These are phyloP conservation scores for Uromys caudimaculatus DNA, from an alignment of 2,797 vertebrate genomes.

Conservation along the genomic window DNA sequence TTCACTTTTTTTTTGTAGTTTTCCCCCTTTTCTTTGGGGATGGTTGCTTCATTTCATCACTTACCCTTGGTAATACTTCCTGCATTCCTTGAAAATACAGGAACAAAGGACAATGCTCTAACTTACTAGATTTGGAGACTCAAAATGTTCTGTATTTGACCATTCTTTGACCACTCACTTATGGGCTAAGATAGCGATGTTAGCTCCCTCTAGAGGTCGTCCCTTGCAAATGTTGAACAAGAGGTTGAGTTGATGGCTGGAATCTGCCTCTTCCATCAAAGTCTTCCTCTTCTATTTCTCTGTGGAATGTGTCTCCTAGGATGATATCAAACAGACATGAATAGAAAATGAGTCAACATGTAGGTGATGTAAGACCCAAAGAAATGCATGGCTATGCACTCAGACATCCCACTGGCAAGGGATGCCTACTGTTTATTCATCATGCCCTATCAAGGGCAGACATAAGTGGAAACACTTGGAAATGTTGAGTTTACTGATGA, in stretches of 20 bases:
- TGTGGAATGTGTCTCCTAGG: too few species aligned
- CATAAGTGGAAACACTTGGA: neutral
- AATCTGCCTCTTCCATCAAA: neutral
- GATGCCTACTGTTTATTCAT: neutral
- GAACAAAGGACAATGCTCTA: neutral
- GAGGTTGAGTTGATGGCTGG: fast-evolving
- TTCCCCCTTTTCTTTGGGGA: neutral
- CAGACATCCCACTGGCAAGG: neutral
- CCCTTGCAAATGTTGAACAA: slow-evolving; percentile 42
- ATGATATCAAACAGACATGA: neutral
- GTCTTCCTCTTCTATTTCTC: neutral
- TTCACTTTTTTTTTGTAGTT: neutral
- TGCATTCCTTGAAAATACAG: neutral
- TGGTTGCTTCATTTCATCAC: neutral
- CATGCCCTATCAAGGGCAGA: neutral
- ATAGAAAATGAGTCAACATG: neutral
- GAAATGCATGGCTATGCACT: neutral
- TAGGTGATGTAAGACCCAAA: neutral
- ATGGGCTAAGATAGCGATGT: slow-evolving; percentile 24
- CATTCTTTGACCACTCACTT: neutral
- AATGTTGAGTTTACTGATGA: neutral
- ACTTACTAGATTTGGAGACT: neutral
- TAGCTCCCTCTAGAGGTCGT: slow-evolving; percentile 75
- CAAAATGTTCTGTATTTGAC: neutral
- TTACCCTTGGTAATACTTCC: neutral